These are phyloP conservation scores for Propithecus coquereli DNA, from an alignment of 2,113 vertebrate species.

Conservation along the genomic window DNA sequence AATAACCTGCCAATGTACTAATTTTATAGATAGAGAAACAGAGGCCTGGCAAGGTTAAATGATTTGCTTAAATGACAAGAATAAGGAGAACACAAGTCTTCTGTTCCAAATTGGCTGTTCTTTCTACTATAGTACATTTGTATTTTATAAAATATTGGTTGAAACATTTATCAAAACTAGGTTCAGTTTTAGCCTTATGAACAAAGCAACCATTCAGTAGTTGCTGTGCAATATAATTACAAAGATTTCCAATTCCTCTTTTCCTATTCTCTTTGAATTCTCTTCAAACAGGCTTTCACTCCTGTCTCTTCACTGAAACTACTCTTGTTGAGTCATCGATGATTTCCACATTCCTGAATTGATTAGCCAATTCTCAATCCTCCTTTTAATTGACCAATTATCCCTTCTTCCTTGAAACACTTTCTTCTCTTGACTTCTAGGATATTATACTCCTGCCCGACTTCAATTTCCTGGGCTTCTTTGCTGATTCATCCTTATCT, in stretches of 20 bases:
- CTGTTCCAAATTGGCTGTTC: neutral
- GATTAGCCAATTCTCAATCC: neutral
- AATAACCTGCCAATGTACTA: neutral
- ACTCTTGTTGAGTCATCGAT: neutral
- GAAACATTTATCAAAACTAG: constrained; percentile 22
- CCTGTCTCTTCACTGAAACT: neutral
- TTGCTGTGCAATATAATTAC: neutral
- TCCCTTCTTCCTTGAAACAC: neutral
- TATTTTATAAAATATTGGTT: neutral
- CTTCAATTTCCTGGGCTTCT: neutral
- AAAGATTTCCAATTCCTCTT: neutral
- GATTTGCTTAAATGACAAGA: neutral
- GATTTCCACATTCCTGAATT: neutral
- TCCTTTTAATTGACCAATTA: neutral
- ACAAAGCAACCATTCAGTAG: constrained; percentile 23
- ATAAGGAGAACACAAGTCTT: neutral
- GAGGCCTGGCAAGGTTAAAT: neutral
- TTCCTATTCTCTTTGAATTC: neutral
- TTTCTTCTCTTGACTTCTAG: neutral
- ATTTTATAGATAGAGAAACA: constrained; percentile 2
- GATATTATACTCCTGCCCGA: neutral
- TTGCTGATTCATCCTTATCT: neutral
- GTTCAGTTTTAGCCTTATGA: neutral
- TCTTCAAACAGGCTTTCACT: neutral
- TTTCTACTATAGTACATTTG: neutral